Base-by-base conservation (phyloP, 2,888 invertebrate species). In the Lasioglossum lativentre region DNA sequence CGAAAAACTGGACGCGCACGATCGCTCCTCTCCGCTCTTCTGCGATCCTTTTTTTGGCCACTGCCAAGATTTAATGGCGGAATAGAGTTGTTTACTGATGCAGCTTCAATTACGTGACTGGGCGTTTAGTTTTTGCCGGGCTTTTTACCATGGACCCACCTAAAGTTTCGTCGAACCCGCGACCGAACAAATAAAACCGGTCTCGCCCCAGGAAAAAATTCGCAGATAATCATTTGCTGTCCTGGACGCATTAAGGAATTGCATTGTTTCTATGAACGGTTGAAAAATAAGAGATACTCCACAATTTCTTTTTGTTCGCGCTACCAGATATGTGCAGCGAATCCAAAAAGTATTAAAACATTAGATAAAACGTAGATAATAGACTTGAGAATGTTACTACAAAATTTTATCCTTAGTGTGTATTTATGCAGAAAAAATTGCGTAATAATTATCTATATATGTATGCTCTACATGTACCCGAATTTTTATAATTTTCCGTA, bases 1-100 rank as follows among this genome's bases (percentile, higher is more conserved):
- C 66, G 14, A 34, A 75, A 70, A 63, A 38, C 42, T 12, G 42
- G 42, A 47, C 63, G 16, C 0, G 42, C 12, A 4, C 40, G 42
- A 63, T 63, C 30, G 63, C 30, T 19, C 63, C 59, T 27, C 30
- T 52, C 52, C 12, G n/a, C 47, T 52, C n/a, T 56, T 4, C 47
- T 27, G 40, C 19, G 73, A 23, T 30, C 19, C 70, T 75, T 75
- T 72, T 78, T 78, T 73, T 40, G 30, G 19, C 45, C 45, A 23
- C 2, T 30, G 77, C 14, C 72, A n/a, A n/a, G 74, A 75, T 78
- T 84, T 84, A 75, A 84, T 38, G 83, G 68, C 45, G 47, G 30
- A 82, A 30, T 30, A 16, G 14, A 34, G 59, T 47, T 56, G 59
- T 74, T 47, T 47, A 30, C 30, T 30, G 27, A 47, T 40, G 27